These are phyloP conservation scores for Coracias cyanogaster DNA, from an alignment of 2,797 vertebrate species.

Conservation along the genomic window DNA sequence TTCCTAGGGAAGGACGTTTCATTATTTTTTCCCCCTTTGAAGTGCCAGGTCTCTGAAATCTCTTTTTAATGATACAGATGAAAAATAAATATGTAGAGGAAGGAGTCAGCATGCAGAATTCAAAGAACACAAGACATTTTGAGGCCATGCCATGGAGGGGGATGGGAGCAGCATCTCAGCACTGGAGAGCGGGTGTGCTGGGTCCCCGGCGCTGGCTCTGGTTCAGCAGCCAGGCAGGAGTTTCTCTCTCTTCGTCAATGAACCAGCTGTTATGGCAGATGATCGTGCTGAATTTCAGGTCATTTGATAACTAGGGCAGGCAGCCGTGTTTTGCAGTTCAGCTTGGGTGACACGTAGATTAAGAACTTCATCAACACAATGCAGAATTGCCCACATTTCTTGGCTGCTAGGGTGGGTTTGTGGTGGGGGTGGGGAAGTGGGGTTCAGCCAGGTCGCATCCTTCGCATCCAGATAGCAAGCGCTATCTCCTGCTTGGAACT, in stretches of 20 bases:
- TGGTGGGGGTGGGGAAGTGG: neutral
- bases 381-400: neutral
- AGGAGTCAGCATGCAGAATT: neutral
- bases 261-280: constrained; percentile 55
- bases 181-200: neutral
- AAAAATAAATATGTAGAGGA: neutral
- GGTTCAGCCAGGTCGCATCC: neutral
- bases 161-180: neutral
- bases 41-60: constrained; percentile 16
- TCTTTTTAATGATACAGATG: neutral
- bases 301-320: constrained; percentile 70
- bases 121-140: neutral
- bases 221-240: constrained; percentile 29
- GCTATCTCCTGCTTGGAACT: neutral
- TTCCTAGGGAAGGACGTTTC: neutral
- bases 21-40: constrained; percentile 14
- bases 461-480: neutral
- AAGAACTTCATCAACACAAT: neutral
- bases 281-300: constrained; percentile 63
- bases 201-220: neutral
- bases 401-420: neutral
- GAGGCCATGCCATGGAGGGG: neutral
- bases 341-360: constrained; percentile 16
- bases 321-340: constrained; percentile 34
- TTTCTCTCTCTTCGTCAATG: neutral